phyloP scores from a whole-genome alignment of 1,140 invertebrate species.

The Diachasma alloeum region DNA sequence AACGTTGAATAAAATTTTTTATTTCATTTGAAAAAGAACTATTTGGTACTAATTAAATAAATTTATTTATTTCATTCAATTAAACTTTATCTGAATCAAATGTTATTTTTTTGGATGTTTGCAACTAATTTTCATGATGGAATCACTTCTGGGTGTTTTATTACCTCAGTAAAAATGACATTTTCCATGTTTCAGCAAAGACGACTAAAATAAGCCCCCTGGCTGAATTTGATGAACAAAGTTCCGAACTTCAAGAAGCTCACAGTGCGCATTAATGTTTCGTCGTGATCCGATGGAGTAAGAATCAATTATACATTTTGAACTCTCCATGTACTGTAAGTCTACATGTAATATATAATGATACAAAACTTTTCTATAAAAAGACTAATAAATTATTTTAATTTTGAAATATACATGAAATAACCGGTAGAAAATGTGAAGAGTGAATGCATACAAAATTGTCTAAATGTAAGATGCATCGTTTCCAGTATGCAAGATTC shows the following conservation, averaged over 20 bases:
- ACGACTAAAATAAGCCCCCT: not conserved
- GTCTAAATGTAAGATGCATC: constrained; percentile 1
- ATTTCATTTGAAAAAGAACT: no score
- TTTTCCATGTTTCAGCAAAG: not conserved
- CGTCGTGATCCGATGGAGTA: not conserved
- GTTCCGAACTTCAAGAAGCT: not conserved
- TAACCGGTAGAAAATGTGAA: not conserved
- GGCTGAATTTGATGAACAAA: not conserved
- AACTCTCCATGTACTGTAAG: not conserved
- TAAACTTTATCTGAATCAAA: no score
- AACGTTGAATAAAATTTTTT: no score
- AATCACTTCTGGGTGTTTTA: not conserved
- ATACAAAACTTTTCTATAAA: no score
- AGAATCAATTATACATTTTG: not conserved
- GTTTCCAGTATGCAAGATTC: not conserved
- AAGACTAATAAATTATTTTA: no score
- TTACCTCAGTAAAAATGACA: not conserved
- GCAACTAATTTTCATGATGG: not conserved
- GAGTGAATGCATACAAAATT: not conserved
- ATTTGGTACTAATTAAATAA: no score
- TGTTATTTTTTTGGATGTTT: no score
- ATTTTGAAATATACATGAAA: not conserved
- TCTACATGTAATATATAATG: no score
- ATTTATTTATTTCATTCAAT: no score
- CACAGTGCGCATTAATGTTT: not conserved